phyloP scores from a whole-genome alignment of 30 jellyfish, hydroid and myxozoan species.

The Chrysaora quinquecirrha region DNA sequence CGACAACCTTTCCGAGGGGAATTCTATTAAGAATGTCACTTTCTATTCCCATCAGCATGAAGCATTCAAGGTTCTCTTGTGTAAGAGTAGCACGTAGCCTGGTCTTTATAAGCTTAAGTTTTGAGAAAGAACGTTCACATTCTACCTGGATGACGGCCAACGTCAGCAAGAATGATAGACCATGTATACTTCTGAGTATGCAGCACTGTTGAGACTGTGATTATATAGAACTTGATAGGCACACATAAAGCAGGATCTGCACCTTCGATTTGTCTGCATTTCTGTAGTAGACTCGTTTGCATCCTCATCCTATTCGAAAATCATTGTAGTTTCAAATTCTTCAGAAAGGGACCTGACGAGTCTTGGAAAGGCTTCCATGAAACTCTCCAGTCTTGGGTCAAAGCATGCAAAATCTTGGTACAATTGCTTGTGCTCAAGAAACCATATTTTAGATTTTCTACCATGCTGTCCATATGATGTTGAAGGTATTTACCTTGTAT shows the following conservation, averaged over 20 bases:
- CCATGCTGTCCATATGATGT: constrained; percentile 49
- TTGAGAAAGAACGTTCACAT: constrained; percentile 37
- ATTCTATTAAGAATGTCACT: constrained; percentile 17
- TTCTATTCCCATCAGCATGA: constrained; percentile 52
- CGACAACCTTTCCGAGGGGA: constrained; percentile 11
- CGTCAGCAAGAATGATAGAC: constrained; percentile 27
- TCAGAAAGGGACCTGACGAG: constrained; percentile 41
- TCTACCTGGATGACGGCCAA: constrained; percentile 33
- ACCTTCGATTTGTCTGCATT: constrained; percentile 3
- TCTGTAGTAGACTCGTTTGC: constrained; percentile 11
- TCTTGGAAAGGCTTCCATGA: constrained; percentile 30
- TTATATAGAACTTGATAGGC: constrained; percentile 50
- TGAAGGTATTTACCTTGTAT: constrained; percentile 10
- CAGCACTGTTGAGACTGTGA: constrained; percentile 26
- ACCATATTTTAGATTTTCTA: constrained; percentile 1
- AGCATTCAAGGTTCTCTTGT: constrained; percentile 42
- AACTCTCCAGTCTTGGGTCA: constrained; percentile 37
- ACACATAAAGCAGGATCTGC: constrained; percentile 41
- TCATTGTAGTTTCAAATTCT: constrained; percentile 12
- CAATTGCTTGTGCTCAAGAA: constrained; percentile 27
- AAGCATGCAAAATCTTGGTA: constrained; percentile 59
- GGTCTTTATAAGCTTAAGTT: constrained; percentile 7
- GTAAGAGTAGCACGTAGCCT: constrained; percentile 18
- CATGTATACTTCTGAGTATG: constrained; percentile 30
- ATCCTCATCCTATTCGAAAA: constrained; percentile 8